Percentiles rank a stretch among this genome's conserved stretches.
Evolutionary conservation across 1,140 invertebrate species (phyloP).

Genomic region (Drosophila equinoxialis): DNA sequence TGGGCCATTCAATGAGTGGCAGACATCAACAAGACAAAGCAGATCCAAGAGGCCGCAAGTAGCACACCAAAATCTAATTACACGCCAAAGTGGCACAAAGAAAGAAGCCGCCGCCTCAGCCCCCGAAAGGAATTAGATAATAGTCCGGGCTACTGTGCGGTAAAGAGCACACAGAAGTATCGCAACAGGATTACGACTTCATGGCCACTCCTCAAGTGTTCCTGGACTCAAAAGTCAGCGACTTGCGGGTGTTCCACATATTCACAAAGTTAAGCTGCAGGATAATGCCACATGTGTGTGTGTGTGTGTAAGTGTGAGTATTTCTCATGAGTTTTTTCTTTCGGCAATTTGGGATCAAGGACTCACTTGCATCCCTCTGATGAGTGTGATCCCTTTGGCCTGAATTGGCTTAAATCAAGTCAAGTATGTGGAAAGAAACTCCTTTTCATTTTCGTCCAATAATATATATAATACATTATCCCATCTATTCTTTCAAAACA

Average conservation of each 20-base stretch:
- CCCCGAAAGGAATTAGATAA: slow-evolving; percentile 64
- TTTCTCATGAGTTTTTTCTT: slow-evolving; percentile 29
- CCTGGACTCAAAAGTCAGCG: slow-evolving; percentile 43
- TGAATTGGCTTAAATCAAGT: slow-evolving; percentile 81
- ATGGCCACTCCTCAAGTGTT: slow-evolving; percentile 63
- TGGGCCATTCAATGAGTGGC: slow-evolving; percentile 31
- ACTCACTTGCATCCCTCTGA: slow-evolving; percentile 44
- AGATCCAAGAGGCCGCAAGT: slow-evolving; percentile 66
- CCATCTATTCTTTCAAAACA: slow-evolving; percentile 24
- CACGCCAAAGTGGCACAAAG: slow-evolving; percentile 63
- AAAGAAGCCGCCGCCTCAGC: slow-evolving; percentile 28
- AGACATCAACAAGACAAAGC: slow-evolving; percentile 1
- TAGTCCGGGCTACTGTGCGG: slow-evolving; percentile 67
- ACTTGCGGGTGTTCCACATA: slow-evolving; percentile 72
- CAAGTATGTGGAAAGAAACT: slow-evolving; percentile 63
- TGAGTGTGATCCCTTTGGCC: slow-evolving; percentile 56
- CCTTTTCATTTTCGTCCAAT: slow-evolving; percentile 28
- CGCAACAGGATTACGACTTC: slow-evolving; percentile 56
- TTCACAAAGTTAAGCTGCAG: slow-evolving; percentile 58
- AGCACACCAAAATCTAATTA: slow-evolving; percentile 68
- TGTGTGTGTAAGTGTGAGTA: slow-evolving; percentile 12
- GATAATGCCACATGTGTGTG: slow-evolving; percentile 56
- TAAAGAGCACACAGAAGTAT: slow-evolving; percentile 16
- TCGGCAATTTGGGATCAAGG: slow-evolving; percentile 53
- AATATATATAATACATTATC: slow-evolving; percentile 63